Evolutionary conservation across 2,888 invertebrate species (phyloP), one percentile per base, ranked within the genome.

Genomic region (Noctuana brunneofusca): DNA sequence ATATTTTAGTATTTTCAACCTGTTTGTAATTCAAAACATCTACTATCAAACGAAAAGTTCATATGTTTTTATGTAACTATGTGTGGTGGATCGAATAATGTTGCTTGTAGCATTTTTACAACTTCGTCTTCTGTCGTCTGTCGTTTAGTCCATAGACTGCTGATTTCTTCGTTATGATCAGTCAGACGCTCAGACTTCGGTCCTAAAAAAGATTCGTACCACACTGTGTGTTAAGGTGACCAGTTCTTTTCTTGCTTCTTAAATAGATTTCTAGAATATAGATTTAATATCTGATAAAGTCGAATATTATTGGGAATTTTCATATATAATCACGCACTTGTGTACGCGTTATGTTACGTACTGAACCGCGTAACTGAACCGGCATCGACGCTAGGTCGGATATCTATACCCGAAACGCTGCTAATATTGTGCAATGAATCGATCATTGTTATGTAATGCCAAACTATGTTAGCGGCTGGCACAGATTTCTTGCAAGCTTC

Each of bases 391-490:
- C 62, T 64, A 59, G 56, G 66, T 64, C 57, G 57, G 57, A 58
- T 63, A 60, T 65, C 69, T 64, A 67, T 65, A 64, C 48, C 64
- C 56, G 60, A 65, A 69, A 64, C 64, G 66, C 65, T 69, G 70
- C 70, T 41, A 41, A 41, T n/a, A n/a, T 74, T 75, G 70, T 69
- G 69, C 68, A 72, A 70, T 63, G 63, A 66, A 70, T 73, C 69
- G 63, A 66, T 70, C 67, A 66, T 64, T 63, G 50, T 72, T 73
- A 71, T 53, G 66, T 69, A 75, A 73, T 1, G 16, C 2, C 52
- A 48, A 59, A 60, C 12, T 5, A 4, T 46, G 20, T 12, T 9
- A 6, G 20, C 18, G 46, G 58, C 58, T 53, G 67, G 55, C 66
- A 66, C 62, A 66, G 67, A 65, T 70, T 66, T 54, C 65, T 63